These are phyloP conservation scores for Antheraea yamamai DNA, from an alignment of 2,888 invertebrate species.

Conservation along the genomic window DNA sequence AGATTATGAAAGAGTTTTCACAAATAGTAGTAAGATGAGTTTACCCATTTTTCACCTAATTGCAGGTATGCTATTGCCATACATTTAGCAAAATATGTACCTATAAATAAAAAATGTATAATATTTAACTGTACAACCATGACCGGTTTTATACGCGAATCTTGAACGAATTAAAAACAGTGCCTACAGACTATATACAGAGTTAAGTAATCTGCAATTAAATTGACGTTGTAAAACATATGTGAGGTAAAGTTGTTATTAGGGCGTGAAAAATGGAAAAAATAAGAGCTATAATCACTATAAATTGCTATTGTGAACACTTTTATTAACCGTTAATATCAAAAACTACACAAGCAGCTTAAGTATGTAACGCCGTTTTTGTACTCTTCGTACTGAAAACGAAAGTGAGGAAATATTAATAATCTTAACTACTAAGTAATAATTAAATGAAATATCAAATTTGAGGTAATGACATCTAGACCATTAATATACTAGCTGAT, in stretches of 20 bases:
- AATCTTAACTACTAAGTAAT: neutral
- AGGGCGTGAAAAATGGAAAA: constrained; percentile 12
- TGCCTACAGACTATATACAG: neutral
- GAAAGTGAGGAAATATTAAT: neutral
- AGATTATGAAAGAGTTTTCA: too few relatives aligned
- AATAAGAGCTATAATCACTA: neutral
- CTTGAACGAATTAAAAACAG: neutral
- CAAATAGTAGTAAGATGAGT: too few relatives aligned
- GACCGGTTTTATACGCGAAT: neutral
- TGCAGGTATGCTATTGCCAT: neutral
- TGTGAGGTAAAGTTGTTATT: neutral
- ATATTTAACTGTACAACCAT: neutral
- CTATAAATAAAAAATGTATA: neutral
- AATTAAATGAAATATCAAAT: neutral
- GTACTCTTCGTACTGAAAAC: neutral
- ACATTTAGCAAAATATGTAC: neutral
- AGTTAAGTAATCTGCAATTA: constrained; percentile 18
- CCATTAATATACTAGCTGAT: neutral
- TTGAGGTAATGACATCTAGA: neutral
- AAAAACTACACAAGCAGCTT: neutral
- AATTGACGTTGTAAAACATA: constrained; percentile 5
- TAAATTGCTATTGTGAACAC: constrained; percentile 5
- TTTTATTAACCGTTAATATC: constrained; percentile 3
- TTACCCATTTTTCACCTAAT: too few relatives aligned
- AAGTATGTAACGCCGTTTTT: neutral